A percentile compares a stretch with the other conserved stretches of the same genome.
phyloP scores from a whole-genome alignment of 2,888 invertebrate genomes.

The Aphrophora alni region DNA sequence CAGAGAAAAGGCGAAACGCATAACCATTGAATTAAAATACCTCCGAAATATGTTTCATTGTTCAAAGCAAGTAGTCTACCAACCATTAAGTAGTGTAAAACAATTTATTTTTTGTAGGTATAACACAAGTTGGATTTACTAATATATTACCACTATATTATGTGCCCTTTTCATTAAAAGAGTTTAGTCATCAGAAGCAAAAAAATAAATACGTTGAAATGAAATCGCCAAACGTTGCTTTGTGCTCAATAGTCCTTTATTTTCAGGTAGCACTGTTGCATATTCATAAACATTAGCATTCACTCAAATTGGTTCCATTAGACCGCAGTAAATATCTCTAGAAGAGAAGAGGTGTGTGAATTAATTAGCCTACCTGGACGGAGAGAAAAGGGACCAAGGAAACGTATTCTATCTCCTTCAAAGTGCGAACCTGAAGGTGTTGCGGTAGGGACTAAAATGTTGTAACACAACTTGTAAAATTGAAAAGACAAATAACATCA shows the following conservation, averaged over 20 bases:
- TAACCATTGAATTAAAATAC: too few species aligned
- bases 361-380: neutral
- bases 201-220: neutral
- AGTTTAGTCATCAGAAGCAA: neutral
- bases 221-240: neutral
- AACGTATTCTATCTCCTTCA: neutral
- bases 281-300: neutral
- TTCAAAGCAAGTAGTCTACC: too few species aligned
- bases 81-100: too few species aligned
- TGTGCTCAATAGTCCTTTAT: neutral
- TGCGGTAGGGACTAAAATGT: too few species aligned
- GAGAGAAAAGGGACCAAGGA: neutral
- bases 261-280: neutral
- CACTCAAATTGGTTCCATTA: conserved; percentile 6
- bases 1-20: too few species aligned
- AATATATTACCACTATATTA: too few species aligned
- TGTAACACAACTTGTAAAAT: too few species aligned
- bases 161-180: too few species aligned
- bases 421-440: neutral
- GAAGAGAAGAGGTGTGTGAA: neutral
- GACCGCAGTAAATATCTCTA: neutral
- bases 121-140: too few species aligned
- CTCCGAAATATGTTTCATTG: too few species aligned
- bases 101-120: too few species aligned
- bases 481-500: too few species aligned